phyloP scores from a whole-genome alignment of 2,888 invertebrate genomes.

The Andricus quercusramuli region DNA sequence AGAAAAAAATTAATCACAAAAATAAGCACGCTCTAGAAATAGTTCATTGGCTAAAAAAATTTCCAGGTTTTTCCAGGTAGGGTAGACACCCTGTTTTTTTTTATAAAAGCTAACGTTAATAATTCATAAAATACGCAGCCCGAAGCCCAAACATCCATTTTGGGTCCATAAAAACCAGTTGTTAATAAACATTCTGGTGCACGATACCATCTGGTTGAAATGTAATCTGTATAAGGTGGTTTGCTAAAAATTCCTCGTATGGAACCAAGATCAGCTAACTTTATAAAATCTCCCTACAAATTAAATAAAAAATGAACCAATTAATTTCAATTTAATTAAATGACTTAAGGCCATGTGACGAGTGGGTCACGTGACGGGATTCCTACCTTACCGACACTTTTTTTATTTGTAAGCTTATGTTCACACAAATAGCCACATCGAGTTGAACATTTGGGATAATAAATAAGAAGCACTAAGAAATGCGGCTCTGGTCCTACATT shows the following conservation, averaged over 20 bases:
- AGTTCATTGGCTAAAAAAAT: fast-evolving
- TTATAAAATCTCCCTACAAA: constrained; percentile 79
- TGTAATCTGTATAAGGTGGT: constrained; percentile 85
- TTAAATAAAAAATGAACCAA: background rate
- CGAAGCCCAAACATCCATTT: constrained; percentile 87
- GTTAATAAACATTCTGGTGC: constrained; percentile 86
- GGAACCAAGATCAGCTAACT: constrained; percentile 84
- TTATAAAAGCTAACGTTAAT: constrained; percentile 79
- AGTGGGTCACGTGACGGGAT: too few relatives aligned
- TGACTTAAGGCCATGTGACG: too few relatives aligned
- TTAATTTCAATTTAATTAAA: background rate
- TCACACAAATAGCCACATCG: too few relatives aligned
- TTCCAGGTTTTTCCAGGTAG: too few relatives aligned
- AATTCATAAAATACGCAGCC: constrained; percentile 87
- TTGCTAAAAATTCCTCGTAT: constrained; percentile 82
- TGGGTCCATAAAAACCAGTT: constrained; percentile 84
- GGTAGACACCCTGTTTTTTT: too few relatives aligned
- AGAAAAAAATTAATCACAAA: too few relatives aligned
- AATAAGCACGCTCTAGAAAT: too few relatives aligned
- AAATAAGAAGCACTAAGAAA: too few relatives aligned
- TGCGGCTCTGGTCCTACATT: too few relatives aligned
- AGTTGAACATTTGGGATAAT: too few relatives aligned
- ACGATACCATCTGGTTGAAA: constrained; percentile 86
- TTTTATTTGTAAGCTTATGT: too few relatives aligned
- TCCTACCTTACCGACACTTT: too few relatives aligned